Conservation (phyloP, 2,888 invertebrate species). For the Luperina testacea region DNA sequence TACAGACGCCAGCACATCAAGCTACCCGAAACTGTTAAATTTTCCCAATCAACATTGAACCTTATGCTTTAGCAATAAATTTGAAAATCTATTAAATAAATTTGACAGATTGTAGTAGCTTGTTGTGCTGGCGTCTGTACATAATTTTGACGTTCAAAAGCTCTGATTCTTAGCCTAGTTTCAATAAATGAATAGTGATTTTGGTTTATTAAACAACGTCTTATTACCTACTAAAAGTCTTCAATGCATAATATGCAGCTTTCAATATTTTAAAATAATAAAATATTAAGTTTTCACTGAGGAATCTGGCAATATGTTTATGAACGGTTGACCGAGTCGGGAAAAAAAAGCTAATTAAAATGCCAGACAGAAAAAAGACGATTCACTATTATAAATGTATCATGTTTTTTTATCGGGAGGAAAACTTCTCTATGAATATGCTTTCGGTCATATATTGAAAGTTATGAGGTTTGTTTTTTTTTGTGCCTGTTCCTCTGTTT, state of each 20-base stretch:
- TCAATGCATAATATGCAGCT: neutral
- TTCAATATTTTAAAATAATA: neutral
- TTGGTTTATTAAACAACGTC: neutral
- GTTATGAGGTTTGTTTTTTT: neutral
- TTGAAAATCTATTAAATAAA: no score
- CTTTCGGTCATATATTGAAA: neutral
- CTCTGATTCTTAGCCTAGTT: no score
- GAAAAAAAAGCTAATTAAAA: slow-evolving; percentile 24
- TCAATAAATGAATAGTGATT: neutral
- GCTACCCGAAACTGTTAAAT: no score
- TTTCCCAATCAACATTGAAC: no score
- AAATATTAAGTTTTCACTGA: neutral
- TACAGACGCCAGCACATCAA: no score
- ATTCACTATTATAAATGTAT: neutral
- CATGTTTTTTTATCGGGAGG: neutral
- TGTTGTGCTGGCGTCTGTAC: neutral
- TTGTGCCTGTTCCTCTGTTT: neutral
- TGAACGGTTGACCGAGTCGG: neutral
- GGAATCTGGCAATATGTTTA: slow-evolving; percentile 8
- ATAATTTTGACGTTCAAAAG: neutral
- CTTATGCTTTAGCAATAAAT: no score
- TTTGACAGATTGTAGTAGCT: no score
- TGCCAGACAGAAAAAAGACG: slow-evolving; percentile 21
- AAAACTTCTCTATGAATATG: neutral
- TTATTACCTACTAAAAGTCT: neutral